Evolutionary conservation across 2,113 vertebrate genomes (phyloP).

Genomic region (Aegotheles bennettii): DNA sequence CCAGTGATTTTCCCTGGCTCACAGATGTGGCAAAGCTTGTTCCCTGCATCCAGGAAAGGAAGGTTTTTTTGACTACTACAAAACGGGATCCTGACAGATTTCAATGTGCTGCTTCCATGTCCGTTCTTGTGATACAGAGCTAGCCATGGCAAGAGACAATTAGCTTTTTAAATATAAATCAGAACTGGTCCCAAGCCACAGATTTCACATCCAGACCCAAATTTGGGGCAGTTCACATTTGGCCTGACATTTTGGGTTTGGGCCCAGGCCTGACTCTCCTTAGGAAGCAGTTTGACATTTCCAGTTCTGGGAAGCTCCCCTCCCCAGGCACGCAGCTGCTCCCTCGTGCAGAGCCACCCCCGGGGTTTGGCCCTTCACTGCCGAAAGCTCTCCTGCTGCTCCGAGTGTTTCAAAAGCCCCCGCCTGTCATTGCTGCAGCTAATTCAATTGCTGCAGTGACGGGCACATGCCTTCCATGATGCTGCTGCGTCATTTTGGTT

Average conservation of each 20-base stretch:
- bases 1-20: conserved; percentile 40
- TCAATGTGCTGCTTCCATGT: background rate
- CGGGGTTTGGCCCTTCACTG: background rate
- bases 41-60: background rate
- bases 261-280: background rate
- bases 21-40: background rate
- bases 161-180: conserved; percentile 39
- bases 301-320: conserved; percentile 28
- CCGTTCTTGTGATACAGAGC: background rate
- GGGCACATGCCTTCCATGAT: background rate
- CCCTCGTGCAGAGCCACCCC: background rate
- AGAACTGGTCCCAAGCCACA: conserved; percentile 42
- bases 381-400: background rate
- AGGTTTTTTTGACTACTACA: background rate
- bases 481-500: background rate
- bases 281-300: conserved; percentile 44
- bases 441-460: background rate
- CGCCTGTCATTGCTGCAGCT: background rate
- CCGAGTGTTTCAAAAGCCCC: background rate
- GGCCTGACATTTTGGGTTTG: conserved; percentile 41
- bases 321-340: background rate
- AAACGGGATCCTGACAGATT: conserved; percentile 8
- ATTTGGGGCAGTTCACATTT: conserved; percentile 23
- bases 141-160: conserved; percentile 30
- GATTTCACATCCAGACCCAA: conserved; percentile 43